Base-by-base conservation (phyloP, 2,888 invertebrate species). In the Rhingia rostrata region DNA sequence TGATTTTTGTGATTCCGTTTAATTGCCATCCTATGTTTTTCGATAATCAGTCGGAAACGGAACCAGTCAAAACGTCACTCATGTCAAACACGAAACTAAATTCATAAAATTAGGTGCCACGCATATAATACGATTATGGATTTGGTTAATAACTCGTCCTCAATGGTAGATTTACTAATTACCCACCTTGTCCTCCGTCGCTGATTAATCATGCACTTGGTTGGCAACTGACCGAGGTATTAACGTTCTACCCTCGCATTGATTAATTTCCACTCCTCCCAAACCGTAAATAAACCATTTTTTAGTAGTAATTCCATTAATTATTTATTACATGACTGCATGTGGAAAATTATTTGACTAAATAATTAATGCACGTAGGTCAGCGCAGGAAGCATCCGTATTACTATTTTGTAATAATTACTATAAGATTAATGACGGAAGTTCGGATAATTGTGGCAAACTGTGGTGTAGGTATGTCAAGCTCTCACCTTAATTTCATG, bases 101-200 rank as follows among this genome's bases (percentile, higher is more conserved):
- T 32, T 56, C 37, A 45, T 7, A 14, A 22, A 6, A 9, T 7
- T 22, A 3, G 6, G 3, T 9, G 0, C 22, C 4, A 49, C 32
- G 69, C 61, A 32, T 41, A 37, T 56, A 54, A 32, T 7, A 39
- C 56, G 6, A 54, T 4, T 12, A 32, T 35, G 56, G 9, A 10
- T 30, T 10, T 9, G 32, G 12, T 37, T 32, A 58, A 61, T 33
- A 39, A 41, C 47, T 37, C 10, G 9, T 4, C 22, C 56, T 41
- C 54, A 30, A n/a, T 32, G 51, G 10, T 4, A 9, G 35, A 6
- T 6, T 1, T 51, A 58, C 75, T 64, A 69, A 81, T 75, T 75
- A 75, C 63, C 77, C 75, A 63, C 63, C 63, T 69, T 69, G 81
- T 77, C 80, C 80, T 81, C 64, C 61, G 33, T 37, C 58, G 56